phyloP scores from a whole-genome alignment of 2,113 vertebrate genomes.

The Perca flavescens region DNA sequence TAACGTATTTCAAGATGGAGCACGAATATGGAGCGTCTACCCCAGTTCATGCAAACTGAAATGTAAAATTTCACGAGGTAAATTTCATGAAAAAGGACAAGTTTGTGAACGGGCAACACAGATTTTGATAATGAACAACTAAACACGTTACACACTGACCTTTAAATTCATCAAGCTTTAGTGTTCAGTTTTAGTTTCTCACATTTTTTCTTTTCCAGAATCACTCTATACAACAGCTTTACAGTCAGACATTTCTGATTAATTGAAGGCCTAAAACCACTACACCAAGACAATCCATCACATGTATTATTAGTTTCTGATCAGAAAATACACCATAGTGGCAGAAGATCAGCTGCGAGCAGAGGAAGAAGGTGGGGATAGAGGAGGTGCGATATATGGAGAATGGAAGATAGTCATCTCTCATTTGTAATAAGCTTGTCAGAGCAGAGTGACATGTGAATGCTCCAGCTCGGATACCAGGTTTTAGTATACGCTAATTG shows the following conservation, averaged over 20 bases:
- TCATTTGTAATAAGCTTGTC: neutral
- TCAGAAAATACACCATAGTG: neutral
- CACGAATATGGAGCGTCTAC: no score
- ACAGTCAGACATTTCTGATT: neutral
- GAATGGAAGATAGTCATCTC: neutral
- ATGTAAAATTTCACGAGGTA: no score
- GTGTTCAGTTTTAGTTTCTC: neutral
- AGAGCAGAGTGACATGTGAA: neutral
- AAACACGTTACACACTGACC: no score
- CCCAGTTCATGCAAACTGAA: no score
- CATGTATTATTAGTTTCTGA: neutral
- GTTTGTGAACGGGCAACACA: no score
- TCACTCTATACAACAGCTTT: neutral
- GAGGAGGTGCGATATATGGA: neutral
- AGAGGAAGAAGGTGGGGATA: neutral
- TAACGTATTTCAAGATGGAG: no score
- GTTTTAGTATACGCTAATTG: neutral
- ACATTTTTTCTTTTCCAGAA: neutral
- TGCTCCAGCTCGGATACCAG: neutral
- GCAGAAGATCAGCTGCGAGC: neutral
- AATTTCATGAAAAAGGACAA: no score
- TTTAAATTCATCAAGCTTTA: neutral
- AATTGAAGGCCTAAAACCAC: neutral
- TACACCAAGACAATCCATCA: neutral
- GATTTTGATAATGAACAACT: no score